Evolutionary conservation across 2,797 vertebrate species (phyloP).

Genomic region (Poeciliopsis turneri): DNA sequence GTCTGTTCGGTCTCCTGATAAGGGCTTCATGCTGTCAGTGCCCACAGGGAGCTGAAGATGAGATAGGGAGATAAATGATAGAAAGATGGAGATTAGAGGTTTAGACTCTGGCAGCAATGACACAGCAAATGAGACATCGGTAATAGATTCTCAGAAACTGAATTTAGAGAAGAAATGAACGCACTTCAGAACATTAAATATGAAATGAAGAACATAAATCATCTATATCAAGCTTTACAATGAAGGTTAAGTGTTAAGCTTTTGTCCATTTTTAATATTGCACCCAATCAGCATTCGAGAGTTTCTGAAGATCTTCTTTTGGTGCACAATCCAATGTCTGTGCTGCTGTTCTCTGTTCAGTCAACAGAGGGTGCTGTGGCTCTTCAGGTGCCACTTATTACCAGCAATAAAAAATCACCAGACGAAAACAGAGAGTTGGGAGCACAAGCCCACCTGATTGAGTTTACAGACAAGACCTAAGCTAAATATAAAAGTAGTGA

Average conservation of each 20-base stretch:
- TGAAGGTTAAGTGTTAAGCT: constrained; percentile 11
- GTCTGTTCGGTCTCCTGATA: constrained; percentile 29
- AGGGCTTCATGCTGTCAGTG: constrained; percentile 39
- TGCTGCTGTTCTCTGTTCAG: not conserved
- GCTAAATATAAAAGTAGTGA: constrained; percentile 39
- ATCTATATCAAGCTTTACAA: constrained; percentile 6
- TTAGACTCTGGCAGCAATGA: constrained; percentile 11
- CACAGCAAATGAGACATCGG: constrained; percentile 56
- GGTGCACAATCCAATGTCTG: constrained; percentile 7
- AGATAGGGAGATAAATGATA: constrained; percentile 58
- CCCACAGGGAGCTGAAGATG: constrained; percentile 39
- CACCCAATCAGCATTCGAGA: not conserved
- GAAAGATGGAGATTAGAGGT: constrained; percentile 44
- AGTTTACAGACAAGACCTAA: constrained; percentile 59
- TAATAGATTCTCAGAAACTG: constrained; percentile 28
- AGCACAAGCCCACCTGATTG: constrained; percentile 44
- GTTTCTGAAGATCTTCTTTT: not conserved
- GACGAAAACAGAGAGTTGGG: constrained; percentile 26
- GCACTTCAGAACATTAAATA: not conserved
- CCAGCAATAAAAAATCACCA: constrained; percentile 2
- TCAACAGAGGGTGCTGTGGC: constrained; percentile 77
- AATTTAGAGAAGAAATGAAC: constrained; percentile 17
- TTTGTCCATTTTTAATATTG: not conserved
- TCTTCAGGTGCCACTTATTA: constrained; percentile 32
- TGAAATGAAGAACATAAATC: not conserved